Evolutionary conservation across 2,797 vertebrate genomes (phyloP).

Genomic region (Acipenser ruthenus): DNA sequence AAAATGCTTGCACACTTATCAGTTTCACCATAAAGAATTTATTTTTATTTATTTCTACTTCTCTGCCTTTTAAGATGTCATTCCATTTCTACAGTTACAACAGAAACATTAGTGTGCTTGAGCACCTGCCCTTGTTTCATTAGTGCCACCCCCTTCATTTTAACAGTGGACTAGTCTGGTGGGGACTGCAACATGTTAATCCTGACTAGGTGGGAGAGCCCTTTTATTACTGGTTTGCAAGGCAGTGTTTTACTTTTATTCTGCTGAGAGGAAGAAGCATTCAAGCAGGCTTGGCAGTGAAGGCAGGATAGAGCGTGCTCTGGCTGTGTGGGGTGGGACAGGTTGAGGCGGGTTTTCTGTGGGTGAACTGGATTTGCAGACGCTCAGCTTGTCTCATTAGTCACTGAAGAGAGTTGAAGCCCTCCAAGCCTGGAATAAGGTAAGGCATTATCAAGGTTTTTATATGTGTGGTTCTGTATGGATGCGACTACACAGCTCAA

Average conservation of each 20-base stretch:
- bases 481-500: no score
- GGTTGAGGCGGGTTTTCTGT: background rate
- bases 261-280: background rate
- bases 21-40: no score
- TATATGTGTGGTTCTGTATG: background rate
- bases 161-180: slow-evolving; percentile 1
- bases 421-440: background rate
- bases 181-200: background rate
- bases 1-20: no score
- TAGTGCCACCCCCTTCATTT: background rate
- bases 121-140: background rate
- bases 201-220: slow-evolving; percentile 2
- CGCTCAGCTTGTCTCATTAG: background rate
- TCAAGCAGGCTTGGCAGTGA: background rate
- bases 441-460: background rate
- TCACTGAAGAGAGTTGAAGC: background rate
- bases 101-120: background rate
- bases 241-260: background rate
- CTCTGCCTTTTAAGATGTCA: no score
- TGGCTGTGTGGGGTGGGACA: background rate
- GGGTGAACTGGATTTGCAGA: background rate
- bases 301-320: background rate
- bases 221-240: slow-evolving; percentile 1
- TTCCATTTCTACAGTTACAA: no score
- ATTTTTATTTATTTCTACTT: no score